Conservation (phyloP, 2,888 invertebrate genomes). For the Calameuta idolon region DNA sequence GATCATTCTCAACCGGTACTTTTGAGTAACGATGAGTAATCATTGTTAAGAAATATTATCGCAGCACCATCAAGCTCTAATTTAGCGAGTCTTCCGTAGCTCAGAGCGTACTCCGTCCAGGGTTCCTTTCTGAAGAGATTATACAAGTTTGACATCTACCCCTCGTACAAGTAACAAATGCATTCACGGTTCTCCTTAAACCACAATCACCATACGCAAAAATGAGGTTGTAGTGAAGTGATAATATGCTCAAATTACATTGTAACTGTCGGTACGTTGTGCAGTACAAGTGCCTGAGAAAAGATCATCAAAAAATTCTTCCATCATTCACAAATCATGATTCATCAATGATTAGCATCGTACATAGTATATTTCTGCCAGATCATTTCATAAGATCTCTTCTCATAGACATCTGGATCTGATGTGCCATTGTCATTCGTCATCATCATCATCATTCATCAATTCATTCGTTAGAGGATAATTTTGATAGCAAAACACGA, state of each 20-base stretch:
- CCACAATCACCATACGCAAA: background rate
- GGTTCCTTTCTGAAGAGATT: background rate
- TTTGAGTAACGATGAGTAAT: background rate
- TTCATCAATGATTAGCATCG: background rate
- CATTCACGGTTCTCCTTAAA: background rate
- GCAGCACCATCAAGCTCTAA: background rate
- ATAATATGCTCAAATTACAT: background rate
- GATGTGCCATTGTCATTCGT: background rate
- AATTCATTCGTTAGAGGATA: background rate
- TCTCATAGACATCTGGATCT: background rate
- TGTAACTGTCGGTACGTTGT: background rate
- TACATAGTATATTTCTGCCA: background rate
- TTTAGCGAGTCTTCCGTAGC: background rate
- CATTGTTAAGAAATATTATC: background rate
- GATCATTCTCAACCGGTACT: background rate
- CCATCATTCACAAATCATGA: background rate
- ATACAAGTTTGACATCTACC: background rate
- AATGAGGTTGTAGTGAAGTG: background rate
- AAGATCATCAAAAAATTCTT: background rate
- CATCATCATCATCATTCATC: background rate
- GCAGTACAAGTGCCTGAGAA: background rate
- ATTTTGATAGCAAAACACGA: background rate
- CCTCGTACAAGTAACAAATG: background rate
- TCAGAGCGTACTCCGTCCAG: background rate
- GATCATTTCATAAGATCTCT: background rate